phyloP scores from a whole-genome alignment of 37 sponge, comb jelly and placozoan genomes.

The Eunapius fragilis region DNA sequence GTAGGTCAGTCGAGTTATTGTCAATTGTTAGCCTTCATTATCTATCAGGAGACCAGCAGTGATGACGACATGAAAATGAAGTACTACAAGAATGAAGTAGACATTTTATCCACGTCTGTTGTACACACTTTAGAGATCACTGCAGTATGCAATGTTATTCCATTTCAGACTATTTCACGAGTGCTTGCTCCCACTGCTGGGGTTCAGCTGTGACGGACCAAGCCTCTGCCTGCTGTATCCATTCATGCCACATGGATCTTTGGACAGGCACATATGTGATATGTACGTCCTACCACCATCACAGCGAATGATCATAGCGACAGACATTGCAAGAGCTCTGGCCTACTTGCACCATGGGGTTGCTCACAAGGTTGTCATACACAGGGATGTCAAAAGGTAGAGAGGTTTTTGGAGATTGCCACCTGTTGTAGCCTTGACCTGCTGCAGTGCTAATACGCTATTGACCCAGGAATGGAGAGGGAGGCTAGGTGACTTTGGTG shows the following conservation, averaged over 20 bases:
- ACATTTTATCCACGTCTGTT: neutral
- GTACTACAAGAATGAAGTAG: neutral
- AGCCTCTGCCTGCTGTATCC: slow-evolving; percentile 60
- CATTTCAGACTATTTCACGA: slow-evolving; percentile 42
- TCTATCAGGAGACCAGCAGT: slow-evolving; percentile 2
- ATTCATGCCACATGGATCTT: slow-evolving; percentile 37
- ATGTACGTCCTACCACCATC: slow-evolving; percentile 3
- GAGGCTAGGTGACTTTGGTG: slow-evolving; percentile 60
- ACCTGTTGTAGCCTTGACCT: neutral
- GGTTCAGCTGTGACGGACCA: slow-evolving; percentile 51
- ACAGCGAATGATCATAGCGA: slow-evolving; percentile 23
- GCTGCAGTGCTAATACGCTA: slow-evolving; percentile 59
- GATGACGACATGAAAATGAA: neutral
- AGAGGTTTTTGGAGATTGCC: neutral
- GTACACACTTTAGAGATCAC: neutral
- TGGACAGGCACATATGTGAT: slow-evolving; percentile 25
- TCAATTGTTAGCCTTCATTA: neutral
- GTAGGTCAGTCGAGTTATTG: slow-evolving; percentile 1
- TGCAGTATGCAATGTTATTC: neutral
- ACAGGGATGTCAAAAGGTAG: slow-evolving; percentile 75
- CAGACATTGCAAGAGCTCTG: slow-evolving; percentile 44
- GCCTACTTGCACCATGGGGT: slow-evolving; percentile 48
- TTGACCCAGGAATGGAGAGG: slow-evolving; percentile 46
- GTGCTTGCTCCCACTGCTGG: slow-evolving; percentile 48
- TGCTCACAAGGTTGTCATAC: slow-evolving; percentile 20